Percentiles rank a stretch among this genome's conserved stretches.
phyloP scores from a whole-genome alignment of 2,888 invertebrate species.

The Isoperla grammatica region DNA sequence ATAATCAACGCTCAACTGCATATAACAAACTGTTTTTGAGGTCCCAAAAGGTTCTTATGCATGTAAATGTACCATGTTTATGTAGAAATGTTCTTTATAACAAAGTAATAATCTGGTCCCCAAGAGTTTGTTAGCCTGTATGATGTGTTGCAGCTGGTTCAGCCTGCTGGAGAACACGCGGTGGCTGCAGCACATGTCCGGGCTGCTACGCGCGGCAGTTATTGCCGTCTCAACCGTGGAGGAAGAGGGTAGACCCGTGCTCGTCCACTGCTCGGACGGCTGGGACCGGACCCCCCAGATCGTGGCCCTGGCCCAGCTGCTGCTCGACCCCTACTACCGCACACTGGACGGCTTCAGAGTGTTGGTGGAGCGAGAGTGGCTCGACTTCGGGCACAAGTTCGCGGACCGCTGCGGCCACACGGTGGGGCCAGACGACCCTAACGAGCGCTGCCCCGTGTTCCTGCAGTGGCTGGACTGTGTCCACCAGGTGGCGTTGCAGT shows the following conservation, averaged over 20 bases:
- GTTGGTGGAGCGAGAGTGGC: constrained; percentile 93
- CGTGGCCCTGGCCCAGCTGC: constrained; percentile 83
- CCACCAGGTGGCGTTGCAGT: constrained; percentile 83
- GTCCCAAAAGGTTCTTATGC: too few relatives aligned
- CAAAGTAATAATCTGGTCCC: too few relatives aligned
- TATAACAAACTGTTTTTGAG: too few relatives aligned
- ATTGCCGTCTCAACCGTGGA: constrained; percentile 76
- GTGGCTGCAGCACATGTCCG: constrained; percentile 88
- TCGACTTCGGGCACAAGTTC: constrained; percentile 98
- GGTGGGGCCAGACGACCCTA: constrained; percentile 77
- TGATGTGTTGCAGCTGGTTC: constrained; percentile 66
- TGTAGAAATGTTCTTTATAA: too few relatives aligned
- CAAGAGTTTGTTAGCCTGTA: too few relatives aligned
- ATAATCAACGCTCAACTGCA: too few relatives aligned
- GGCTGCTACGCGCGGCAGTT: constrained; percentile 73
- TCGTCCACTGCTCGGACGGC: constrained; percentile 98
- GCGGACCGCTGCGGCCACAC: constrained; percentile 88
- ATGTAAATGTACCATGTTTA: too few relatives aligned
- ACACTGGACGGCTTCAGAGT: constrained; percentile 68
- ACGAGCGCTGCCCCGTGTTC: constrained; percentile 96
- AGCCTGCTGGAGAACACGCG: constrained; percentile 81
- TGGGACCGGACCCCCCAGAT: constrained; percentile 99
- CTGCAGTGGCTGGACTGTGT: constrained; percentile 97
- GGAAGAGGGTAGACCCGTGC: constrained; percentile 76
- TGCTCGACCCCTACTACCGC: constrained; percentile 91